A percentile compares a stretch with the other conserved stretches of the same genome.
phyloP scores from a whole-genome alignment of 2,113 vertebrate species.

The Pardalotus punctatus region DNA sequence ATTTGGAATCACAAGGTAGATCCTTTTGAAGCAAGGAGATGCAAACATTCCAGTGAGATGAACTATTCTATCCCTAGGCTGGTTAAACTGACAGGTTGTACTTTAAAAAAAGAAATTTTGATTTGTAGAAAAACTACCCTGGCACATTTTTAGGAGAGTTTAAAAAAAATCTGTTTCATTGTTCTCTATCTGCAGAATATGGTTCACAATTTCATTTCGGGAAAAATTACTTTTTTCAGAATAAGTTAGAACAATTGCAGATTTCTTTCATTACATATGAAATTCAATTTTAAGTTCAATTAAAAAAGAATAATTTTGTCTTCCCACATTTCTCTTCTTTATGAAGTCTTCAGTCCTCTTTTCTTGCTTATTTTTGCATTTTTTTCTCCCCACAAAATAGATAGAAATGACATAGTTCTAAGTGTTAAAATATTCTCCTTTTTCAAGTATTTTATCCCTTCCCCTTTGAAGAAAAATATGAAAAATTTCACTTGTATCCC shows the following conservation, averaged over 20 bases:
- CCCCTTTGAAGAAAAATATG: not conserved
- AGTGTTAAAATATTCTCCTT: not conserved
- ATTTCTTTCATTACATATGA: not conserved
- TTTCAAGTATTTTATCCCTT: not conserved
- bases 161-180: not conserved
- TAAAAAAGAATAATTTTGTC: not conserved
- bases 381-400: not conserved
- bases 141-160: not conserved
- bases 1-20: not conserved
- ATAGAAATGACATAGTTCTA: not conserved
- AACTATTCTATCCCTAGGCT: not conserved
- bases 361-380: not conserved
- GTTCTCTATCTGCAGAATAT: not conserved
- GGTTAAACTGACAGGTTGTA: not conserved
- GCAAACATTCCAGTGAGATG: not conserved
- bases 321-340: not conserved
- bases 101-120: not conserved
- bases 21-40: not conserved
- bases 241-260: not conserved
- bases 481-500: not conserved
- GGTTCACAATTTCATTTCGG: not conserved
- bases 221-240: not conserved
- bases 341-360: not conserved
- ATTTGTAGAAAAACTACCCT: not conserved
- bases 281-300: not conserved